phyloP scores from a whole-genome alignment of 2,888 invertebrate species.

The Halocaridina rubra region DNA sequence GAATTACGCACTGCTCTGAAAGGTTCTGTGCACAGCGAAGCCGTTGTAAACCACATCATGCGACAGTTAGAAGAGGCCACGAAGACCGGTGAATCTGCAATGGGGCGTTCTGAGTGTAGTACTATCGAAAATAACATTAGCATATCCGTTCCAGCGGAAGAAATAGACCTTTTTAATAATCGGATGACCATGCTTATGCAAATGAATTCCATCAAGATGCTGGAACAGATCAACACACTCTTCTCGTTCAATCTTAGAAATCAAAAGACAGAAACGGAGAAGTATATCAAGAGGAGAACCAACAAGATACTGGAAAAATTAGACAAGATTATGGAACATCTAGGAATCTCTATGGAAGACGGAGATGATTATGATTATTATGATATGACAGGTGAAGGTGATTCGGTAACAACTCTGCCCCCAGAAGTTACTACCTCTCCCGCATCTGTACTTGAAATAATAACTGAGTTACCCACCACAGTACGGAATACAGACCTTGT shows the following conservation, averaged over 20 bases:
- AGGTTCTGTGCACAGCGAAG: slow-evolving; percentile 44
- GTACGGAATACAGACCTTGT: no score
- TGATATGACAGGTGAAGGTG: background rate
- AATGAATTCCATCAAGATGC: slow-evolving; percentile 46
- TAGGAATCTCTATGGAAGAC: background rate
- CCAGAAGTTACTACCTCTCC: no score
- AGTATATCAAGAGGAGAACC: slow-evolving; percentile 4
- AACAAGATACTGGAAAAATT: slow-evolving; percentile 6
- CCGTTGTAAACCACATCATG: slow-evolving; percentile 46
- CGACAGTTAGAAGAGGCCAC: slow-evolving; percentile 41
- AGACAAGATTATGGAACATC: background rate
- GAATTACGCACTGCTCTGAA: slow-evolving; percentile 47
- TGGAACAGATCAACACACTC: slow-evolving; percentile 55
- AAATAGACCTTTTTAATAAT: slow-evolving; percentile 44
- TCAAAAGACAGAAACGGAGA: slow-evolving; percentile 3
- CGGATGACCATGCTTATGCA: slow-evolving; percentile 28
- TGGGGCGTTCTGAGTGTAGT: slow-evolving; percentile 9
- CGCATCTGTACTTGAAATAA: no score
- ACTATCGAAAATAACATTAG: slow-evolving; percentile 37
- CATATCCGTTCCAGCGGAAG: slow-evolving; percentile 54
- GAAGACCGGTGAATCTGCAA: background rate
- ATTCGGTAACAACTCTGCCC: background rate
- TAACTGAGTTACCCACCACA: no score
- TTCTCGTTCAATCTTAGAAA: slow-evolving; percentile 5
- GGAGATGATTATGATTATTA: background rate